Base-by-base conservation (phyloP, 2,888 invertebrate genomes). In the Entomobrya proxima region DNA sequence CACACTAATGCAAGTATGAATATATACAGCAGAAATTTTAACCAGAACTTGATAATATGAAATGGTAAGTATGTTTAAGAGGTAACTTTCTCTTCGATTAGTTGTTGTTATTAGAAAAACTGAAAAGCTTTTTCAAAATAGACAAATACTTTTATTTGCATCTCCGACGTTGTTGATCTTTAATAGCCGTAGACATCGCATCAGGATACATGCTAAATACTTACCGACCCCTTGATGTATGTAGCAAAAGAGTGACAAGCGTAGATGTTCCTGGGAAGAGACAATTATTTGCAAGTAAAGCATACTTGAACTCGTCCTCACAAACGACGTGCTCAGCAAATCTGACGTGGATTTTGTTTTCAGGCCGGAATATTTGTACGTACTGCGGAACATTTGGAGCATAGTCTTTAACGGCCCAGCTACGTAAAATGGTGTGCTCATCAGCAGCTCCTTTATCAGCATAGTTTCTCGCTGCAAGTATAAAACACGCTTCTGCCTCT, bases 301-400 rank as follows among this genome's bases (percentile, higher is more conserved):
- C 98, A 92, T 99, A 99, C 92, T 99, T 99, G 93, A 99, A 98
- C 93, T 99, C 99, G 92, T 99, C 98, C 92, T 99, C 99, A 92
- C 99, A 99, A 44, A 99, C 98, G 18, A 98, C 97, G 92, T 97
- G 98, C 92, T 99, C 98, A 52, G 99, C 99, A 92, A 99, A 99
- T 93, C 98, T 98, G 67, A 99, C 98, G 93, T 99, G 99, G 90
- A 99, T 94, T 92, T 99, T 99, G 92, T 98, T 98, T 93, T 99
- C 98, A 78, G 98, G 98, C 91, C 98, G 94, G 93, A 98, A 99
- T 91, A 99, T 98, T 93, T 99, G 98, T 89, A 99, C 98, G 92
- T 98, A 99, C 92, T 98, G 98, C 13, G 90, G 89, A 47, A 89
- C 98, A 91, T 95, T 95, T 27, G 98, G 98, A 0, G 98, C 98